These are phyloP conservation scores for Antedon bifida DNA, from an alignment of 35 echinoderm and acorn worm genomes.

Conservation along the genomic window DNA sequence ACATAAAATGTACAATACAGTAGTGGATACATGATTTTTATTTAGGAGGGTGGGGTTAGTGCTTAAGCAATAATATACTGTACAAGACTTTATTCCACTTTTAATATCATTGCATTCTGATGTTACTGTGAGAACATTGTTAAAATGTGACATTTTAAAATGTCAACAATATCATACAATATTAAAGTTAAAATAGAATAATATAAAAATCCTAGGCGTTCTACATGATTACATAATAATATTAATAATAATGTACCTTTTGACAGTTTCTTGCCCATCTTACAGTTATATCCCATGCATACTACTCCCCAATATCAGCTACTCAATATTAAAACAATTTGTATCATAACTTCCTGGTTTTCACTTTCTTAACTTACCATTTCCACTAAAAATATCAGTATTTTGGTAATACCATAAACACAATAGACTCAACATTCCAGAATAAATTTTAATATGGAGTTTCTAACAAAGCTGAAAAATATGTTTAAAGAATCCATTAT, in stretches of 20 bases:
- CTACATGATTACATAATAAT: too few species aligned
- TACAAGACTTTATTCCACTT: too few species aligned
- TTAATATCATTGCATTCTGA: too few species aligned
- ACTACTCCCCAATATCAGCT: background rate
- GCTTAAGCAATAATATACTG: too few species aligned
- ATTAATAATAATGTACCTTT: background rate
- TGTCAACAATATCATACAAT: background rate
- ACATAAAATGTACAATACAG: too few species aligned
- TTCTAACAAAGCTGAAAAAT: background rate
- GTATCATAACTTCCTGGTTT: background rate
- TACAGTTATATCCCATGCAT: background rate
- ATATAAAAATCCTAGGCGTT: background rate
- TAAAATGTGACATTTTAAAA: too few species aligned
- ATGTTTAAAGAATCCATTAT: background rate
- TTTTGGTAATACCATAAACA: background rate
- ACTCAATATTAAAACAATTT: background rate
- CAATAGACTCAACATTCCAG: background rate
- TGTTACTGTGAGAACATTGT: too few species aligned
- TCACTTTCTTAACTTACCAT: background rate
- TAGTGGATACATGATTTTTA: too few species aligned
- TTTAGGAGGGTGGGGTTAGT: too few species aligned
- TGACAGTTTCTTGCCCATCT: background rate
- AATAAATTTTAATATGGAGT: constrained; percentile 13
- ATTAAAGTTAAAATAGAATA: background rate
- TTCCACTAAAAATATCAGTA: background rate